A percentile compares a stretch with the other conserved stretches of the same genome.
phyloP scores from a whole-genome alignment of 2,113 vertebrate genomes.

The Corapipo altera region DNA sequence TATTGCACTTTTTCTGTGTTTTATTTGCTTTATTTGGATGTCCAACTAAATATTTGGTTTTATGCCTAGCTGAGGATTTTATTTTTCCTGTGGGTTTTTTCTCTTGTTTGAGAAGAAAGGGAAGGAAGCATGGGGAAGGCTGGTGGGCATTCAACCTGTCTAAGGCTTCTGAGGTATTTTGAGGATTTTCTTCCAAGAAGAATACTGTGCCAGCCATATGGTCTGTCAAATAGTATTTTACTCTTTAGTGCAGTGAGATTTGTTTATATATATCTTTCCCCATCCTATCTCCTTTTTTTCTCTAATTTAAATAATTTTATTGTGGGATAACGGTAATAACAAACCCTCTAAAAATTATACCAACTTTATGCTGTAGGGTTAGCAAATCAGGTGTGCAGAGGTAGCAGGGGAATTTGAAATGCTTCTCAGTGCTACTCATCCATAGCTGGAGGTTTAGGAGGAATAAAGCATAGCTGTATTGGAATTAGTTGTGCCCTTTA shows the following conservation, averaged over 20 bases:
- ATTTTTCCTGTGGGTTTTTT: background rate
- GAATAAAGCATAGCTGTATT: background rate
- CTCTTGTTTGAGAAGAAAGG: background rate
- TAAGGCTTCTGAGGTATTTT: background rate
- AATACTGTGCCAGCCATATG: background rate
- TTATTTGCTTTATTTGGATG: background rate
- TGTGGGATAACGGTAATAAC: background rate
- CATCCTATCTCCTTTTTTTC: background rate
- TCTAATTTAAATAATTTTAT: background rate
- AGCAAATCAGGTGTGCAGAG: background rate
- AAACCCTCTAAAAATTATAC: background rate
- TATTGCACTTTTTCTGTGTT: background rate
- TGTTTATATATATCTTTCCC: background rate
- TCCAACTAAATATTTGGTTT: background rate
- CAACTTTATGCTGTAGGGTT: background rate
- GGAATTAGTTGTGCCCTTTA: background rate
- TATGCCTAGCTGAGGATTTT: background rate
- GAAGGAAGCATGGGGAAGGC: background rate
- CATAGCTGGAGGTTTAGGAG: background rate
- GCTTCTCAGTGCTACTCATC: background rate
- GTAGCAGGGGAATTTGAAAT: background rate
- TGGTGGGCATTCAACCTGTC: background rate
- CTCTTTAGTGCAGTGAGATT: background rate
- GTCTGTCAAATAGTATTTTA: background rate
- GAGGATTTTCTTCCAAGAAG: slow-evolving; percentile 7